Evolutionary conservation across 2,888 invertebrate genomes (phyloP).

Genomic region (Ichneumoninae sp.): DNA sequence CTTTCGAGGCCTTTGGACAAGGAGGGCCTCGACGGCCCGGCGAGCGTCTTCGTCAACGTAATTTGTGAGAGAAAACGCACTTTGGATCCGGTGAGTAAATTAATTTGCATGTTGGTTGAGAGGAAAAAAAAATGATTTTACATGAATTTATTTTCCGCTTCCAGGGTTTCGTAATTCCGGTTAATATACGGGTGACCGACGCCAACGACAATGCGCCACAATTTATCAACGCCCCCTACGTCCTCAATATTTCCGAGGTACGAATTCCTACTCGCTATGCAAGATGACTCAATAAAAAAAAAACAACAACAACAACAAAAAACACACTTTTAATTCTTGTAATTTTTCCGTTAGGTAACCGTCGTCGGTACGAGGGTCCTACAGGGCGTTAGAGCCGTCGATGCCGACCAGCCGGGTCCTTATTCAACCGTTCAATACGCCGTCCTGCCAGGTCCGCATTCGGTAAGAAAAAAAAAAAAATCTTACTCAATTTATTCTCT

Average conservation of each 20-base stretch:
- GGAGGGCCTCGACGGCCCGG: constrained; percentile 92
- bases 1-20: constrained; percentile 92
- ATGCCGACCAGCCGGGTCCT: constrained; percentile 95
- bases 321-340: not conserved
- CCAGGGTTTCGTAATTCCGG: constrained; percentile 92
- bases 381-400: constrained; percentile 91
- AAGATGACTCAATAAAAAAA: not conserved
- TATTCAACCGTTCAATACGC: constrained; percentile 94
- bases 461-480: constrained; percentile 84
- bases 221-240: constrained; percentile 93
- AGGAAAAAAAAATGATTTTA: not conserved
- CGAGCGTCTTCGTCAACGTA: constrained; percentile 94
- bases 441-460: constrained; percentile 91
- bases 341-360: constrained; percentile 83
- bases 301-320: not conserved
- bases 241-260: constrained; percentile 93
- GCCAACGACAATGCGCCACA: constrained; percentile 95
- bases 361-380: constrained; percentile 88
- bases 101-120: not conserved
- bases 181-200: constrained; percentile 94
- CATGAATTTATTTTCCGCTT: constrained; percentile 9
- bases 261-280: constrained; percentile 84
- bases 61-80: constrained; percentile 93
- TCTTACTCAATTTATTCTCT: not conserved
- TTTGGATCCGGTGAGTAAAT: constrained; percentile 89